Evolutionary conservation across 2,113 vertebrate species (phyloP).

Genomic region (Paraplagusia blochii): DNA sequence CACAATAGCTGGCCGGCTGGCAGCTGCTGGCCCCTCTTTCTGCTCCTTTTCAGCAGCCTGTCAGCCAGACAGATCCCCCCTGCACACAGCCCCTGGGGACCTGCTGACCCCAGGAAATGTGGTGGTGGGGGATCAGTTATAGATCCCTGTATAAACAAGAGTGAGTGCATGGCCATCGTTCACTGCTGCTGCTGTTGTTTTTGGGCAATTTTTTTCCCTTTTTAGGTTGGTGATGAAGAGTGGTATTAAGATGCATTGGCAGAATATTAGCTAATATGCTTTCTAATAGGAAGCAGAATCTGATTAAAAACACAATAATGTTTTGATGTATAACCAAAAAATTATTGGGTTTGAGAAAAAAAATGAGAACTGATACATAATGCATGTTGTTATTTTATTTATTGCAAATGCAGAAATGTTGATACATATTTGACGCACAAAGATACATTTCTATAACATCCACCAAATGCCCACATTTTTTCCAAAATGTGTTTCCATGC

Average conservation of each 20-base stretch:
- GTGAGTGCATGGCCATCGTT: conserved; percentile 22
- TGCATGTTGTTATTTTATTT: too few relatives aligned
- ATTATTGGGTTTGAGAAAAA: too few relatives aligned
- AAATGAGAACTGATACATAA: too few relatives aligned
- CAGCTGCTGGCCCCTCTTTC: conserved; percentile 67
- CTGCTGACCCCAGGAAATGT: conserved; percentile 44
- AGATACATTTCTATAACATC: too few relatives aligned
- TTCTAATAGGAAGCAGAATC: too few relatives aligned
- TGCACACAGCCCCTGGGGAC: conserved; percentile 58
- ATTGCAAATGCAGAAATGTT: too few relatives aligned
- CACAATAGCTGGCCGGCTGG: conserved; percentile 68
- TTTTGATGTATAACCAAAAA: too few relatives aligned
- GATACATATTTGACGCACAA: too few relatives aligned
- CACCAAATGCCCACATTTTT: too few relatives aligned
- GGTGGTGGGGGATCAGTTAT: conserved; percentile 45
- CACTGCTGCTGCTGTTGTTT: conserved; percentile 5
- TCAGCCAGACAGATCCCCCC: conserved; percentile 68
- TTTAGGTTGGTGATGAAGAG: background rate
- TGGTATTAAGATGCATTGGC: background rate
- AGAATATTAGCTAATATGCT: too few relatives aligned
- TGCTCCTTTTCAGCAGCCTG: conserved; percentile 64
- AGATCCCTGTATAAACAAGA: conserved; percentile 57
- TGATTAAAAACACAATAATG: too few relatives aligned
- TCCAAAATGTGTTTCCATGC: too few relatives aligned
- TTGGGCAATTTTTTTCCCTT: conserved; percentile 16